phyloP scores from a whole-genome alignment of 2,797 vertebrate genomes.

The Arnoldichthys spilopterus region DNA sequence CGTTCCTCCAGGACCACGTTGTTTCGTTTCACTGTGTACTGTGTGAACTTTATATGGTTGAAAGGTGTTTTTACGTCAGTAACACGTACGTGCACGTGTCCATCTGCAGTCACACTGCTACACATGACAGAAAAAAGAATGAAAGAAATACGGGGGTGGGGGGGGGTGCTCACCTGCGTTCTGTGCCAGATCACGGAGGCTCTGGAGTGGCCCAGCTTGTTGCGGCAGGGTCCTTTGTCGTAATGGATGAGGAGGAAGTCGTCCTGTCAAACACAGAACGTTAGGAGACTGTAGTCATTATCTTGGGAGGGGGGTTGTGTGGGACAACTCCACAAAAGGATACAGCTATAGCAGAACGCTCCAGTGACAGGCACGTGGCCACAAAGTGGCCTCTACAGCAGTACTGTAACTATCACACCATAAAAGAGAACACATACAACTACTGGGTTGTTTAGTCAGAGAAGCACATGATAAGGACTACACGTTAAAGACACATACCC shows the following conservation, averaged over 20 bases:
- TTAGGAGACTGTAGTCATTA: slow-evolving; percentile 35
- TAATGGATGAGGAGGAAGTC: slow-evolving; percentile 99
- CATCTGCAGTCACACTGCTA: neutral
- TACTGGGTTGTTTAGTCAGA: neutral
- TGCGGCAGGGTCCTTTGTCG: slow-evolving; percentile 97
- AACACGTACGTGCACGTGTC: slow-evolving; percentile 49
- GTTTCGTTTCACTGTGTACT: too few species aligned
- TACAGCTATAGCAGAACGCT: neutral
- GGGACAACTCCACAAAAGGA: slow-evolving; percentile 29
- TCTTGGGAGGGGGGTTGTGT: slow-evolving; percentile 24
- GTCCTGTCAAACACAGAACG: slow-evolving; percentile 78
- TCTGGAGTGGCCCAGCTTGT: slow-evolving; percentile 97
- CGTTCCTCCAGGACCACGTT: too few species aligned
- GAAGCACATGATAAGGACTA: neutral
- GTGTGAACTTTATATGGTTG: too few species aligned
- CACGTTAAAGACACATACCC: neutral
- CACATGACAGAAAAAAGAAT: slow-evolving; percentile 54
- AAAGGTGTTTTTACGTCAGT: too few species aligned
- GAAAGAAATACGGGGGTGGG: neutral
- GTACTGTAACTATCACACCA: neutral
- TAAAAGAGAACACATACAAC: neutral
- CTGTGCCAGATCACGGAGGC: slow-evolving; percentile 99
- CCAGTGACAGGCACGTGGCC: slow-evolving; percentile 14
- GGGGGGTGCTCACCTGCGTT: slow-evolving; percentile 88
- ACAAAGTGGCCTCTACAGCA: neutral